Percentiles rank a stretch among this genome's conserved stretches.
Evolutionary conservation across 92 coral and sea anemone genomes (phyloP).

Genomic region (Phenganax marumi): DNA sequence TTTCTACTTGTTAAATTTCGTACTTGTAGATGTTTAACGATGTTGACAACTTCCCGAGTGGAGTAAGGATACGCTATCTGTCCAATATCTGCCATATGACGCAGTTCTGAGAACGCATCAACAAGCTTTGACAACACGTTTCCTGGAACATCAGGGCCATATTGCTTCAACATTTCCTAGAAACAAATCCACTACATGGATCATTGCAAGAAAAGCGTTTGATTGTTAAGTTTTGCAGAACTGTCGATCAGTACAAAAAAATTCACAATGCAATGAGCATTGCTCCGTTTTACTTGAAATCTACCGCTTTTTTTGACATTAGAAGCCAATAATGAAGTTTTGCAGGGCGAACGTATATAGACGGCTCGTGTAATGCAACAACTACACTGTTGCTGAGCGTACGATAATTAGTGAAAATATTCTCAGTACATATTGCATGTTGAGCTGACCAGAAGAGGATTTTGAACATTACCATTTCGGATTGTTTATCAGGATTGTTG

Average conservation of each 20-base stretch:
- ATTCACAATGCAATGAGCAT: not conserved
- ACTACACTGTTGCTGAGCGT: not conserved
- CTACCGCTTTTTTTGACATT: too few relatives aligned
- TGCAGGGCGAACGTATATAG: too few relatives aligned
- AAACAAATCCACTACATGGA: not conserved
- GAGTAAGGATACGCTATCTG: constrained; percentile 96
- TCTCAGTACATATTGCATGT: too few relatives aligned
- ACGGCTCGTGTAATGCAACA: not conserved
- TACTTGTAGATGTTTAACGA: constrained; percentile 95
- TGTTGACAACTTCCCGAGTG: constrained; percentile 92
- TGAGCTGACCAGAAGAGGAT: not conserved
- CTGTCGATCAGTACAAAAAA: not conserved
- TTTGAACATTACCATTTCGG: constrained; percentile 99
- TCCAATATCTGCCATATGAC: constrained; percentile 93
- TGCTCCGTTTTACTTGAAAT: too few relatives aligned
- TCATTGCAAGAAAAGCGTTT: not conserved
- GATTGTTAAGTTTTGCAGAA: not conserved
- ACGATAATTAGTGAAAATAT: too few relatives aligned
- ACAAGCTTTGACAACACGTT: constrained; percentile 80
- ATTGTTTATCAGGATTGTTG: constrained; percentile 89
- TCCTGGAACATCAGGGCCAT: constrained; percentile 87
- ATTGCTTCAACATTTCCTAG: constrained; percentile 90
- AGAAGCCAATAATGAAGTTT: too few relatives aligned
- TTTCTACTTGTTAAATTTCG: not conserved
- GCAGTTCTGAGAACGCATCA: constrained; percentile 88